A percentile compares a stretch with the other conserved stretches of the same genome.
phyloP scores from a whole-genome alignment of 2,888 invertebrate genomes.

The Temnothorax rugatulus region DNA sequence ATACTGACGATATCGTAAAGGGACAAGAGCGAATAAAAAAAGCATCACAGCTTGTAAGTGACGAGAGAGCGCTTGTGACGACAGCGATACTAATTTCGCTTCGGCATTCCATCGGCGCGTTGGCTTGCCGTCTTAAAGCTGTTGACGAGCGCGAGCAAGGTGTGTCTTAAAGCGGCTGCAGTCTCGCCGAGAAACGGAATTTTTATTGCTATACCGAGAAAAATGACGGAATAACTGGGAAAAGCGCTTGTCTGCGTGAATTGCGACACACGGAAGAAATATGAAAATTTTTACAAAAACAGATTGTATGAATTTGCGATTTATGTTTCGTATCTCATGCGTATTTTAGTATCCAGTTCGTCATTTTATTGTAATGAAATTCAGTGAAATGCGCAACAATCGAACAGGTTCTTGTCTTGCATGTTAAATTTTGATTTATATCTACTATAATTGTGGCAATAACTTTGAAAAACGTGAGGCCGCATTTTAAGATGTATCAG shows the following conservation, averaged over 20 bases:
- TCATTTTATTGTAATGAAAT: background rate
- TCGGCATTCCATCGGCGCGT: slow-evolving; percentile 74
- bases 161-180: slow-evolving; percentile 33
- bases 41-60: slow-evolving; percentile 64
- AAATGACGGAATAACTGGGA: slow-evolving; percentile 30
- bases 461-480: background rate
- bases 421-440: background rate
- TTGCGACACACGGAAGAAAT: background rate
- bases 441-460: background rate
- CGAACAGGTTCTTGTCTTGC: background rate
- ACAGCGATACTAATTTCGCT: slow-evolving; percentile 78
- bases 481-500: background rate
- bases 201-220: slow-evolving; percentile 38
- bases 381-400: background rate
- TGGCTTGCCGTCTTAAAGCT: slow-evolving; percentile 65
- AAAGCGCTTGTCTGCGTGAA: background rate
- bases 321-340: background rate
- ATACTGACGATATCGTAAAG: slow-evolving; percentile 41
- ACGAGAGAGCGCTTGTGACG: slow-evolving; percentile 69
- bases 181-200: slow-evolving; percentile 38
- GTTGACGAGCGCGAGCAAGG: slow-evolving; percentile 43
- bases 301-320: background rate
- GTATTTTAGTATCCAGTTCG: background rate
- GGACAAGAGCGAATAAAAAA: slow-evolving; percentile 48
- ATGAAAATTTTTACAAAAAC: background rate